Conservation (phyloP, 2,888 invertebrate genomes). For the Folsomia manolachei region DNA sequence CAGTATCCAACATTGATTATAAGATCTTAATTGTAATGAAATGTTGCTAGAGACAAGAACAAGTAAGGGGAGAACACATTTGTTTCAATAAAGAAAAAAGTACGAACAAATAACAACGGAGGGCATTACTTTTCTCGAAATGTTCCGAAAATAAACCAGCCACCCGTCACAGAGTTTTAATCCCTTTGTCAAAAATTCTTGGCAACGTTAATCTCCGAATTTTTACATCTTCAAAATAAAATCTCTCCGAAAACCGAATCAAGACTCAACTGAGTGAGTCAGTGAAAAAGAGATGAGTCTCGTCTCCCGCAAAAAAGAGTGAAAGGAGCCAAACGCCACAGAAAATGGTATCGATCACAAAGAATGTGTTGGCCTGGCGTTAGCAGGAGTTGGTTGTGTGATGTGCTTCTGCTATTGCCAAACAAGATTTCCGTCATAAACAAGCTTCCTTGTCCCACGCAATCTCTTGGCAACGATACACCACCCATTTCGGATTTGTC, state of each 20-base stretch:
- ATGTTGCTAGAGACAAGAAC: no score
- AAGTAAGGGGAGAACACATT: no score
- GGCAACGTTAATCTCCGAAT: constrained; percentile 37
- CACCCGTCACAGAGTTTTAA: constrained; percentile 41
- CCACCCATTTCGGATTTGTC: not conserved
- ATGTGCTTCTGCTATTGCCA: constrained; percentile 37
- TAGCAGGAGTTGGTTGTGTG: not conserved
- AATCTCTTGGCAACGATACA: constrained; percentile 30
- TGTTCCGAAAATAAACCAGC: no score
- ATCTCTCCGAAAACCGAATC: not conserved
- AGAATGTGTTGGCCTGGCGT: not conserved
- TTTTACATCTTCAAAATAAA: not conserved
- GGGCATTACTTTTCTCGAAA: no score
- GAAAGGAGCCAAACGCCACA: constrained; percentile 6
- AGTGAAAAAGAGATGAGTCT: constrained; percentile 13
- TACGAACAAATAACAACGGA: no score
- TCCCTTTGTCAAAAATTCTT: constrained; percentile 40
- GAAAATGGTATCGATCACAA: constrained; percentile 4
- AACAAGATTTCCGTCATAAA: constrained; percentile 41
- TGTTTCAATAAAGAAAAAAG: no score
- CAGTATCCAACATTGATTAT: no score
- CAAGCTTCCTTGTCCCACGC: constrained; percentile 24
- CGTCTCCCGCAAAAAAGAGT: not conserved
- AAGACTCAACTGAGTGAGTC: constrained; percentile 4
- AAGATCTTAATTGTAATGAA: no score